A percentile compares a stretch with the other conserved stretches of the same genome.
Evolutionary conservation across 2,113 vertebrate species (phyloP).

Genomic region (Callospermophilus lateralis): DNA sequence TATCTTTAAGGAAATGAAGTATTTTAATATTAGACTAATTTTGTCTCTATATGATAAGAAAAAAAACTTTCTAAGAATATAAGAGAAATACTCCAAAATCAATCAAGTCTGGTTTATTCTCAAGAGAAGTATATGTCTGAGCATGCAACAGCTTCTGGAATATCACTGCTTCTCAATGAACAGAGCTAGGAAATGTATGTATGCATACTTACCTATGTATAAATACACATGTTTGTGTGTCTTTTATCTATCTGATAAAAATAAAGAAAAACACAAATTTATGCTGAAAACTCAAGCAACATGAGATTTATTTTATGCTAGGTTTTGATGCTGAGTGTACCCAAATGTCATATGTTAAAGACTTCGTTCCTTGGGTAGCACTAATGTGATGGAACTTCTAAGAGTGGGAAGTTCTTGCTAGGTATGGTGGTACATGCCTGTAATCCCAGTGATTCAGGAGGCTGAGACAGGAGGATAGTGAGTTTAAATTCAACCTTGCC

Average conservation of each 20-base stretch:
- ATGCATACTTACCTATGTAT: neutral
- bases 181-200: neutral
- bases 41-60: neutral
- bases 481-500: too few relatives aligned
- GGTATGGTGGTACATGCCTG: too few relatives aligned
- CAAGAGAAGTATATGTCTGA: neutral
- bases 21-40: neutral
- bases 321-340: neutral
- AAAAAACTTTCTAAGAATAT: neutral
- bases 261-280: neutral
- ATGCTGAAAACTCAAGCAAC: neutral
- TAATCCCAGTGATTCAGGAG: too few relatives aligned
- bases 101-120: neutral
- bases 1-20: neutral
- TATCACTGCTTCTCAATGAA: neutral
- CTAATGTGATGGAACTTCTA: neutral
- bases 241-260: neutral
- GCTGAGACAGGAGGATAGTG: too few relatives aligned
- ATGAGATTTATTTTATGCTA: neutral
- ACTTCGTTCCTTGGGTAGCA: neutral
- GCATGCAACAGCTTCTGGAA: neutral
- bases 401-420: too few relatives aligned
- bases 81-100: slow-evolving; percentile 11
- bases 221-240: neutral
- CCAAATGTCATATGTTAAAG: neutral